phyloP scores from a whole-genome alignment of 2,797 vertebrate species.

The Epinephelus awoara region DNA sequence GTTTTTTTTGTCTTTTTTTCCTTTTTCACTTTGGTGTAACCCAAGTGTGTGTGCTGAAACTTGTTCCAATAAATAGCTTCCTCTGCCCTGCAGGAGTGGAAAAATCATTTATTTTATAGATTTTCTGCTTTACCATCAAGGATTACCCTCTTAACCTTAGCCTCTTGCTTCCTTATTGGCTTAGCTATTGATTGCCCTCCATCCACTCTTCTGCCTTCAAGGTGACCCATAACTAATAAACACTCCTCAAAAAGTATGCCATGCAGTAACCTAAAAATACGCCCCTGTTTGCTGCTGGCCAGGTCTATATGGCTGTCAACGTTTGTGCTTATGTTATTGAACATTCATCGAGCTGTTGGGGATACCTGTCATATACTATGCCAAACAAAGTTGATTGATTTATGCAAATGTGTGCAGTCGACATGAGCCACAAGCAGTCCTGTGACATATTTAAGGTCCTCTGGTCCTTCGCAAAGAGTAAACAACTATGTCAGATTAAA shows the following conservation, averaged over 20 bases:
- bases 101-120: slow-evolving; percentile 86
- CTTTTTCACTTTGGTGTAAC: slow-evolving; percentile 46
- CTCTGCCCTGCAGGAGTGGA: slow-evolving; percentile 52
- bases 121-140: slow-evolving; percentile 86
- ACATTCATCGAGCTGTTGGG: slow-evolving; percentile 17
- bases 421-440: slow-evolving; percentile 12
- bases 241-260: slow-evolving; percentile 52
- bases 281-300: slow-evolving; percentile 12
- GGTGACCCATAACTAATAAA: slow-evolving; percentile 86
- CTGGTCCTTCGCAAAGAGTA: neutral
- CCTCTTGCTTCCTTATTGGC: slow-evolving; percentile 81
- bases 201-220: slow-evolving; percentile 75
- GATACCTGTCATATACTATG: slow-evolving; percentile 20
- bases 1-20: slow-evolving; percentile 45
- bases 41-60: slow-evolving; percentile 50
- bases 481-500: slow-evolving; percentile 46
- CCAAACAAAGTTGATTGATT: slow-evolving; percentile 41
- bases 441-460: neutral
- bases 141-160: slow-evolving; percentile 84
- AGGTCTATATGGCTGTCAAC: slow-evolving; percentile 2
- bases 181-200: slow-evolving; percentile 82
- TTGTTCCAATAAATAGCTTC: slow-evolving; percentile 66
- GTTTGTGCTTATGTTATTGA: slow-evolving; percentile 28
- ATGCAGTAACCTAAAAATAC: slow-evolving; percentile 37
- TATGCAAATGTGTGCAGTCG: neutral